Percentiles rank a stretch among this genome's conserved stretches.
Evolutionary conservation across 2,797 vertebrate species (phyloP).

Genomic region (Chelidonichthys spinosus): DNA sequence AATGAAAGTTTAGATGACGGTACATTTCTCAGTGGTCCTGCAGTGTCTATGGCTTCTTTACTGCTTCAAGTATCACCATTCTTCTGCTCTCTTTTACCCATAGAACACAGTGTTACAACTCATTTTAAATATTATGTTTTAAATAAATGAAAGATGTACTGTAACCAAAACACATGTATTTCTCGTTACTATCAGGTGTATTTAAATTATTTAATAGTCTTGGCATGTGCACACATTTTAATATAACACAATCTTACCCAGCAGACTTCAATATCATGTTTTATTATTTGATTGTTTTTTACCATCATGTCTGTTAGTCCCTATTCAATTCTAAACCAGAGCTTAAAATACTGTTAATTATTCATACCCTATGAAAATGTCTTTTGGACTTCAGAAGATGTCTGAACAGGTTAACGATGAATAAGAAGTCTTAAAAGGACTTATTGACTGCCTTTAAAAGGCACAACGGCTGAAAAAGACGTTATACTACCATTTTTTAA

Average conservation of each 20-base stretch:
- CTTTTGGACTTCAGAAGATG: neutral
- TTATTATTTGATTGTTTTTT: too few species aligned
- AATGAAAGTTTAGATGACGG: neutral
- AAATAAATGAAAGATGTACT: neutral
- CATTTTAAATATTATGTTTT: neutral
- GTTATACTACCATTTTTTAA: neutral
- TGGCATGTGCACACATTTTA: neutral
- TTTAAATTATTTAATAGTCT: neutral
- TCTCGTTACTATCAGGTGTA: neutral
- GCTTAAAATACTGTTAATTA: too few species aligned
- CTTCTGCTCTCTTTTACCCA: neutral
- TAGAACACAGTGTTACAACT: neutral
- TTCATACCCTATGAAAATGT: neutral
- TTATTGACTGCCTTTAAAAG: neutral
- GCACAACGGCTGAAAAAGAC: neutral
- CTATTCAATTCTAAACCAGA: too few species aligned
- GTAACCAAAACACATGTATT: neutral
- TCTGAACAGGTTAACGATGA: neutral
- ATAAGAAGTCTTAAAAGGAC: neutral
- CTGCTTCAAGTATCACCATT: neutral
- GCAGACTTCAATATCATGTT: too few species aligned
- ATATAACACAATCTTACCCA: too few species aligned
- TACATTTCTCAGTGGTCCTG: neutral
- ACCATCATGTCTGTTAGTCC: too few species aligned
- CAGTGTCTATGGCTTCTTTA: neutral